Evolutionary conservation across 2,888 invertebrate species (phyloP).

Genomic region (Tyria jacobaeae): DNA sequence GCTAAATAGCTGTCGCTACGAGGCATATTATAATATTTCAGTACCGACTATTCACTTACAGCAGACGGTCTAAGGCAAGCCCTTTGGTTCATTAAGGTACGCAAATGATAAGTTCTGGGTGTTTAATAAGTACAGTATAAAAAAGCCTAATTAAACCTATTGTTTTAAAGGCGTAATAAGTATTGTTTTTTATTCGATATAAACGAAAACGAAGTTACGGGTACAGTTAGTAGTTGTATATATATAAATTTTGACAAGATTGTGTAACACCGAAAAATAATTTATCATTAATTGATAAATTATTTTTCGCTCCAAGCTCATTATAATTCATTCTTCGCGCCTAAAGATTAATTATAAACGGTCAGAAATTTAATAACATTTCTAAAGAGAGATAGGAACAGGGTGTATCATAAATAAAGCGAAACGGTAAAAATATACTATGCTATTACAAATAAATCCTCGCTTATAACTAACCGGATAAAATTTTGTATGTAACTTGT

Average conservation of each 20-base stretch:
- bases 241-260: neutral
- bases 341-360: conserved; percentile 17
- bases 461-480: conserved; percentile 30
- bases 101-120: no score
- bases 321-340: conserved; percentile 16
- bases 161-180: no score
- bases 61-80: no score
- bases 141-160: no score
- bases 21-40: no score
- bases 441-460: conserved; percentile 28
- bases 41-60: no score
- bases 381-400: conserved; percentile 18
- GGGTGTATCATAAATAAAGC: conserved; percentile 26
- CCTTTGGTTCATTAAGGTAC: no score
- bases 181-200: no score
- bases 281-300: conserved; percentile 6
- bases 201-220: no score
- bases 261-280: conserved; percentile 4
- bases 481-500: conserved; percentile 26
- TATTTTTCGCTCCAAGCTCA: conserved; percentile 9
- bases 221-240: neutral
- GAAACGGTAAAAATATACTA: conserved; percentile 14
- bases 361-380: conserved; percentile 12
- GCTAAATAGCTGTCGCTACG: no score
- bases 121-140: no score